These are phyloP conservation scores for Chrysocyon brachyurus DNA, from an alignment of 2,797 vertebrate species.

Conservation along the genomic window DNA sequence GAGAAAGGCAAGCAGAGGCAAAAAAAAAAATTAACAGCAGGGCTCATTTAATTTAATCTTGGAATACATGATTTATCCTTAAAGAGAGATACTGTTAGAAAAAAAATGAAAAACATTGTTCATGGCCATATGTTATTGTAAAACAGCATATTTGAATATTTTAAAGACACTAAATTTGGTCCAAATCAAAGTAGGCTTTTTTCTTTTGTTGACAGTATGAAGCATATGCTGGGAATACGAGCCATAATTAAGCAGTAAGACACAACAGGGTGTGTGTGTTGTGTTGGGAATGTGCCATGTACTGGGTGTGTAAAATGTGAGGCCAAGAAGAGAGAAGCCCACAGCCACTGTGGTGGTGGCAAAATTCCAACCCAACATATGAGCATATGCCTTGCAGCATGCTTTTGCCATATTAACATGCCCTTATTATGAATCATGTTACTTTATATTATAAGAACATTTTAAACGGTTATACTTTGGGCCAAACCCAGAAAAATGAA, in stretches of 20 bases:
- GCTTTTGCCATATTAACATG: neutral
- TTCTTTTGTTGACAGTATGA: constrained; percentile 72
- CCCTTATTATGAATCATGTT: constrained; percentile 46
- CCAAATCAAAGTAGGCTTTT: constrained; percentile 80
- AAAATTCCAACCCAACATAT: constrained; percentile 30
- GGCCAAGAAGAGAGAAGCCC: constrained; percentile 66
- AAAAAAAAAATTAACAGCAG: constrained; percentile 72
- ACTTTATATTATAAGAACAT: neutral
- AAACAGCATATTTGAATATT: constrained; percentile 76
- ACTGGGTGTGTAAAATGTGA: constrained; percentile 48
- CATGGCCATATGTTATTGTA: constrained; percentile 70
- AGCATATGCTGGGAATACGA: constrained; percentile 80
- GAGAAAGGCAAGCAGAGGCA: constrained; percentile 66
- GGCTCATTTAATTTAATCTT: constrained; percentile 80
- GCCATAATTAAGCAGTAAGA: constrained; percentile 77
- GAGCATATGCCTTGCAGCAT: constrained; percentile 36
- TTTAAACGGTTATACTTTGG: neutral
- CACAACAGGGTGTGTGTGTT: constrained; percentile 53
- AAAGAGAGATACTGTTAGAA: constrained; percentile 74
- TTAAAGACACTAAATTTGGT: constrained; percentile 77
- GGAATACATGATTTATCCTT: constrained; percentile 81
- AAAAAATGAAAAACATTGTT: constrained; percentile 74
- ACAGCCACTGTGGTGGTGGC: constrained; percentile 27
- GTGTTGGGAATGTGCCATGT: constrained; percentile 61
- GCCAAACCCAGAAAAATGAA: neutral